phyloP scores from a whole-genome alignment of 1,140 invertebrate species.

The Planococcus citri region DNA sequence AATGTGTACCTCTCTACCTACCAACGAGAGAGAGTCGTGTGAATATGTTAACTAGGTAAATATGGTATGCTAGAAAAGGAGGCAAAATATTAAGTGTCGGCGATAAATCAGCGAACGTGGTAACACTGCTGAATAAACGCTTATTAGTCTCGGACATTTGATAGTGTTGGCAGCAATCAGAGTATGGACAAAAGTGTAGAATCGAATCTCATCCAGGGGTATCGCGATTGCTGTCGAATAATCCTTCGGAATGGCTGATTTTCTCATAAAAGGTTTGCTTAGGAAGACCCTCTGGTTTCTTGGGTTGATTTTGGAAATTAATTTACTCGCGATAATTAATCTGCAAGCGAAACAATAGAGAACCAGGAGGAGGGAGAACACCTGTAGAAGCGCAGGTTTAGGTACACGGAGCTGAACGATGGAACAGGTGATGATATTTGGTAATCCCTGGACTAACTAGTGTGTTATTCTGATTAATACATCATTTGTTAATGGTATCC shows the following conservation, averaged over 20 bases:
- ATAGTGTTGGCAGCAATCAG: slow-evolving; percentile 6
- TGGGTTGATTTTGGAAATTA: too few relatives aligned
- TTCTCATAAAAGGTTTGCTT: too few relatives aligned
- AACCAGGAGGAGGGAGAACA: too few relatives aligned
- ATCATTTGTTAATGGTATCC: slow-evolving; percentile 18
- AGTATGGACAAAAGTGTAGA: background rate
- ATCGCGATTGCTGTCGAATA: background rate
- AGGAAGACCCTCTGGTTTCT: too few relatives aligned
- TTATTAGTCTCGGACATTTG: slow-evolving; percentile 2
- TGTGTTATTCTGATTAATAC: slow-evolving; percentile 16
- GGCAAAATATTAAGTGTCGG: background rate
- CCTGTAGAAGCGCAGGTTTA: too few relatives aligned
- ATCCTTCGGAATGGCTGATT: too few relatives aligned
- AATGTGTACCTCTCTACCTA: too few relatives aligned
- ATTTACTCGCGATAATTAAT: too few relatives aligned
- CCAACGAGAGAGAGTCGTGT: too few relatives aligned
- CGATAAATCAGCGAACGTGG: background rate
- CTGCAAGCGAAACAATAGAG: too few relatives aligned
- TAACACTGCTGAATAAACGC: background rate
- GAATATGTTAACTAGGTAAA: too few relatives aligned
- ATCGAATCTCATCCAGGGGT: background rate
- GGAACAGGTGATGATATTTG: background rate
- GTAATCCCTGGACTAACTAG: background rate
- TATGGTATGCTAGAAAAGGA: background rate
- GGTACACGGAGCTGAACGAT: too few relatives aligned